Evolutionary conservation across 1,140 invertebrate species (phyloP).

Genomic region (Periplaneta americana): DNA sequence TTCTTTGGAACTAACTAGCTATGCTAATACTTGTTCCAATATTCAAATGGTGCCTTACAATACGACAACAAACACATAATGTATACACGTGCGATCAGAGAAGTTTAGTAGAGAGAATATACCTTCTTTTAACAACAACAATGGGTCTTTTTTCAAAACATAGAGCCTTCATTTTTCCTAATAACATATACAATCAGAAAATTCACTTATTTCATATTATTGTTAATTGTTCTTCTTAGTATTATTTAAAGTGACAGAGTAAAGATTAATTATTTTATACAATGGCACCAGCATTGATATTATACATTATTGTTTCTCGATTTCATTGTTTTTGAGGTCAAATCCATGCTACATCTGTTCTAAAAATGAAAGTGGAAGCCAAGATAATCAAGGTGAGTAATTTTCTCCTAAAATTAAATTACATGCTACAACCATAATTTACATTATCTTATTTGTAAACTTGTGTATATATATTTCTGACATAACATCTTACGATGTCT

Average conservation of each 20-base stretch:
- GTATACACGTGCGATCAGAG: not conserved
- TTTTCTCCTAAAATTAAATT: not conserved
- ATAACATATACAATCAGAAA: not conserved
- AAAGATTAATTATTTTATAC: not conserved
- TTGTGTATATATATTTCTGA: not conserved
- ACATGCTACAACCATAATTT: no score
- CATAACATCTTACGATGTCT: not conserved
- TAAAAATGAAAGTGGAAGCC: not conserved
- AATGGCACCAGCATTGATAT: not conserved
- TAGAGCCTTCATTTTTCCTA: not conserved
- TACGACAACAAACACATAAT: not conserved
- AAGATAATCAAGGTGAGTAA: not conserved
- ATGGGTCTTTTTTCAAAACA: not conserved
- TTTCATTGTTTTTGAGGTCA: not conserved
- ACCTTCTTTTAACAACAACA: not conserved
- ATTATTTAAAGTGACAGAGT: not conserved
- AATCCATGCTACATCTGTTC: not conserved
- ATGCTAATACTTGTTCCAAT: not conserved
- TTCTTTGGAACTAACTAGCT: not conserved
- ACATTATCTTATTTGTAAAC: not conserved
- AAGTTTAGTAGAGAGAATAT: not conserved
- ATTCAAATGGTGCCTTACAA: not conserved
- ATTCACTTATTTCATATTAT: not conserved
- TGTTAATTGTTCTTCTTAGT: not conserved
- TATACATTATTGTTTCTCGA: not conserved